Conservation (phyloP, 2,888 invertebrate genomes). For the Abscondita cerata region DNA sequence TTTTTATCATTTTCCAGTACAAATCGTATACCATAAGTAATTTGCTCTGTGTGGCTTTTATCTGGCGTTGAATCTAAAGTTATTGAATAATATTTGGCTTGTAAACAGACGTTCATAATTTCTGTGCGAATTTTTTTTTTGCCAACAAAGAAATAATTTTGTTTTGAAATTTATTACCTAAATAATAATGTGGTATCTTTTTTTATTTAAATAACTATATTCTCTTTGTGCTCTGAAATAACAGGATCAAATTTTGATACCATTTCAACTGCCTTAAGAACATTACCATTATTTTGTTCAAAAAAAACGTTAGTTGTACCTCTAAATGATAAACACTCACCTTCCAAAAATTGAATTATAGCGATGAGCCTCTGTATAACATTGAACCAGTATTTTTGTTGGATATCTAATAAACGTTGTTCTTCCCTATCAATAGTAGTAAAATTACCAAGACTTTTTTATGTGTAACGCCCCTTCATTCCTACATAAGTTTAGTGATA, state of each 20-base stretch:
- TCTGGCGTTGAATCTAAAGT: too few species aligned
- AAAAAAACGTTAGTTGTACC: background rate
- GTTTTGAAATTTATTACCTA: too few species aligned
- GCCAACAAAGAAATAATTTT: too few species aligned
- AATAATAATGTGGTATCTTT: background rate
- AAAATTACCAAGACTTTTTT: too few species aligned
- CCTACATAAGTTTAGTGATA: background rate
- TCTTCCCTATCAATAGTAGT: background rate
- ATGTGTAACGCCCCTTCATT: background rate
- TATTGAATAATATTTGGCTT: background rate
- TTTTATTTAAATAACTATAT: too few species aligned
- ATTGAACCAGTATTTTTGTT: constrained; percentile 21
- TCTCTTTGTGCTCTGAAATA: background rate
- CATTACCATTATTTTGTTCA: constrained; percentile 1
- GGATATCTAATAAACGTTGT: background rate
- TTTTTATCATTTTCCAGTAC: background rate
- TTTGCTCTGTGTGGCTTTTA: too few species aligned
- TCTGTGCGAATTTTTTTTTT: too few species aligned
- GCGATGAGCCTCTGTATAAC: constrained; percentile 21
- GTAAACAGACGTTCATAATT: too few species aligned
- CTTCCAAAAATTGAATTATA: constrained; percentile 21
- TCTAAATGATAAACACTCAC: background rate
- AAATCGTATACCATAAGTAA: too few species aligned
- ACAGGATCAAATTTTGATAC: constrained; percentile 19
- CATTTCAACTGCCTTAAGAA: constrained; percentile 3